A percentile compares a stretch with the other conserved stretches of the same genome.
phyloP scores from a whole-genome alignment of 1,140 invertebrate genomes.

The Penaeus vannamei region DNA sequence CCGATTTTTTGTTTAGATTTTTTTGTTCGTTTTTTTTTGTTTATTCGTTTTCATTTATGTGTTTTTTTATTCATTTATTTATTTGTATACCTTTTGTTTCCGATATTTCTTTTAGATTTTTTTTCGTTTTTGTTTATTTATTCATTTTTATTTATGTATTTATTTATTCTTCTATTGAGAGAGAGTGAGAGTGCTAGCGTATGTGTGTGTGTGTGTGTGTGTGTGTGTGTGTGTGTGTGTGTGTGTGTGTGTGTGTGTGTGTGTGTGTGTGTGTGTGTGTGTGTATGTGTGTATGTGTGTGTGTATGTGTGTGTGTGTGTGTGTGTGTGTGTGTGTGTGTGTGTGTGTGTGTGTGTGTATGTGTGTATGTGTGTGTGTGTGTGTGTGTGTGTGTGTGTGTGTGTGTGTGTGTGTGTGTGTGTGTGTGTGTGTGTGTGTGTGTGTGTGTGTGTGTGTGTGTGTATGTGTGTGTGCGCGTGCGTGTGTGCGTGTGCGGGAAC shows the following conservation, averaged over 20 bases:
- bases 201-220: constrained; percentile 45
- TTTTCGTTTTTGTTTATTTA: too few species aligned
- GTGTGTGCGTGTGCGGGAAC: not conserved
- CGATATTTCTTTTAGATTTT: too few species aligned
- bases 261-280: constrained; percentile 54
- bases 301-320: constrained; percentile 18
- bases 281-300: constrained; percentile 48
- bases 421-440: constrained; percentile 23
- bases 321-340: constrained; percentile 34
- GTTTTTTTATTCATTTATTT: not conserved
- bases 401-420: not conserved
- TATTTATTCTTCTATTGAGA: too few species aligned
- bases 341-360: constrained; percentile 40
- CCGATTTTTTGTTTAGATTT: not conserved
- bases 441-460: constrained; percentile 50
- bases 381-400: constrained; percentile 47
- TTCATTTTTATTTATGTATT: too few species aligned
- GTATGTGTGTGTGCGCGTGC: constrained; percentile 41
- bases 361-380: not conserved
- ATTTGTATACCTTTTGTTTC: too few species aligned
- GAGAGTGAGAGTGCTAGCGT: too few species aligned
- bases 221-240: constrained; percentile 23
- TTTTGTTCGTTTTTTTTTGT: not conserved
- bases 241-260: too few species aligned
- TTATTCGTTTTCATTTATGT: not conserved